Evolutionary conservation across 1,140 invertebrate species (phyloP).

Genomic region (Brachionus rubens): DNA sequence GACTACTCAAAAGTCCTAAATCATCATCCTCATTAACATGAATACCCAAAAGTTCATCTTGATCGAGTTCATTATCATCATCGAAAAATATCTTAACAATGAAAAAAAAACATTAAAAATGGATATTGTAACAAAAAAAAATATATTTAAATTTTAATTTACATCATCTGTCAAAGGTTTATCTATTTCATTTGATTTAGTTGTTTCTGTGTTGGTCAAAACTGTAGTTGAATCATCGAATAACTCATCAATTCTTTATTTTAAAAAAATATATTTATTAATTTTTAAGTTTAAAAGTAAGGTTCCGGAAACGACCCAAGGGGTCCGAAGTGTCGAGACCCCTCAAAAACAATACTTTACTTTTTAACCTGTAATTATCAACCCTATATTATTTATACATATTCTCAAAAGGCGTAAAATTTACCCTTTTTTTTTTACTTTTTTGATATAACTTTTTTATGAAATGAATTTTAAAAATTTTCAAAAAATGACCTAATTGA

Average conservation of each 20-base stretch:
- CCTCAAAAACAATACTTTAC: too few relatives aligned
- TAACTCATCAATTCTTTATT: conserved; percentile 13
- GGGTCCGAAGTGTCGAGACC: too few relatives aligned
- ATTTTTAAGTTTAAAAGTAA: not conserved
- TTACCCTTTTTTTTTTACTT: too few relatives aligned
- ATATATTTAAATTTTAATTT: not conserved
- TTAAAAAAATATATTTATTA: too few relatives aligned
- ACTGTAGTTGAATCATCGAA: not conserved
- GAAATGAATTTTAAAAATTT: too few relatives aligned
- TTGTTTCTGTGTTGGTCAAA: not conserved
- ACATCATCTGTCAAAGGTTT: not conserved
- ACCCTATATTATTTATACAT: too few relatives aligned
- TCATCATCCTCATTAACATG: conserved; percentile 1
- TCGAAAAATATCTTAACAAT: not conserved
- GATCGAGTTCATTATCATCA: conserved; percentile 4
- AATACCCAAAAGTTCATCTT: not conserved
- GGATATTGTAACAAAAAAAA: not conserved
- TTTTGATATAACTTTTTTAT: too few relatives aligned
- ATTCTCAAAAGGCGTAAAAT: too few relatives aligned
- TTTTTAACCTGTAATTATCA: too few relatives aligned
- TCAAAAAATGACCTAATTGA: too few relatives aligned
- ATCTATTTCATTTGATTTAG: not conserved
- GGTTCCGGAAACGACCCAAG: not conserved
- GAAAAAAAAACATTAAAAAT: not conserved
- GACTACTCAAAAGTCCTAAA: not conserved